Evolutionary conservation across 2,113 vertebrate genomes (phyloP).

Genomic region (Pterocles burchelli): DNA sequence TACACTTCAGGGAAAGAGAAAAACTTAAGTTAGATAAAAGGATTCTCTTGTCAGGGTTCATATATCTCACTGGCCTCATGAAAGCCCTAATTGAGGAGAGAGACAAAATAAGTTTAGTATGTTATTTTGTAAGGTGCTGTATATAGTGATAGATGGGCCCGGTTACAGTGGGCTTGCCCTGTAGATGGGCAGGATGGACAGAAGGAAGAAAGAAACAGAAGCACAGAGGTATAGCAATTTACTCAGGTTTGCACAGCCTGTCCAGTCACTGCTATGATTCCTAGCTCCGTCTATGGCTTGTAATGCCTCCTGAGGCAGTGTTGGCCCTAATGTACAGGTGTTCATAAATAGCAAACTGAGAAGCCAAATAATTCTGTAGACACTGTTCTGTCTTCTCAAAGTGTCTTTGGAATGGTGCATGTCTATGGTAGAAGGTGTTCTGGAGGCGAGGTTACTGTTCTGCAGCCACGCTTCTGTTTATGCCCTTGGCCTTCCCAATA

Average conservation of each 20-base stretch:
- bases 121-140: not conserved
- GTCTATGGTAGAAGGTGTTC: not conserved
- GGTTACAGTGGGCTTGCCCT: not conserved
- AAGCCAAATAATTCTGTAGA: not conserved
- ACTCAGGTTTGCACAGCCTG: not conserved
- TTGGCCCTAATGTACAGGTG: not conserved
- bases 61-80: not conserved
- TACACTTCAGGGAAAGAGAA: not conserved
- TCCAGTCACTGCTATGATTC: not conserved
- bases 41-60: not conserved
- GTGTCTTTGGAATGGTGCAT: not conserved
- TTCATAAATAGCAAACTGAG: not conserved
- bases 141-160: not conserved
- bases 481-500: not conserved
- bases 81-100: not conserved
- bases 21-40: not conserved
- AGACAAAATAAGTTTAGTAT: not conserved
- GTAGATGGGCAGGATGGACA: not conserved
- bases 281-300: not conserved
- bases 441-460: not conserved
- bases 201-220: not conserved
- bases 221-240: not conserved
- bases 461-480: not conserved
- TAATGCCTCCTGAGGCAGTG: not conserved
- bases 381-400: not conserved